Conservation (phyloP, 1,140 invertebrate genomes). For the Maniola jurtina region DNA sequence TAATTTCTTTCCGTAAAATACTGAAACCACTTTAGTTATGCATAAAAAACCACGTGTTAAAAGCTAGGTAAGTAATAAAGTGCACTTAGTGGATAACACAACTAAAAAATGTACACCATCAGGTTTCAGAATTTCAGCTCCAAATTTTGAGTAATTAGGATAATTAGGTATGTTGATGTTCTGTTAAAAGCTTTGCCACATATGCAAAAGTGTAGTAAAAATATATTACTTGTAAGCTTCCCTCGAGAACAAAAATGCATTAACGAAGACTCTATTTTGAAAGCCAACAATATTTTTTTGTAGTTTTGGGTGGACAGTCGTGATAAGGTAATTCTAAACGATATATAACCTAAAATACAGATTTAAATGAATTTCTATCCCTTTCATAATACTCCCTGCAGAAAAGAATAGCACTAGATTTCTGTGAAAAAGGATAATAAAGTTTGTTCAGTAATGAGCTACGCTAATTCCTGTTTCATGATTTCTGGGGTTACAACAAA, state of each 20-base stretch:
- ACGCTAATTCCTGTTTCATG: too few relatives aligned
- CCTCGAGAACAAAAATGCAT: neutral
- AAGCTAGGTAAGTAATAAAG: neutral
- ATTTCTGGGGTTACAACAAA: too few relatives aligned
- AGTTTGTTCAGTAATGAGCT: too few relatives aligned
- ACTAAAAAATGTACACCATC: neutral
- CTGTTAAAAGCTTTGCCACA: constrained; percentile 3
- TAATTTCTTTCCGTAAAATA: neutral
- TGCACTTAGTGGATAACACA: neutral
- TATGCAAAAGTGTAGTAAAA: neutral
- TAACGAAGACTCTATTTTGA: neutral
- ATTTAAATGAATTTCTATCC: too few relatives aligned
- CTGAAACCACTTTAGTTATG: neutral
- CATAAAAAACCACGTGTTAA: neutral
- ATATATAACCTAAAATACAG: too few relatives aligned
- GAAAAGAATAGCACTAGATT: too few relatives aligned
- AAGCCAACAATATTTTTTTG: neutral
- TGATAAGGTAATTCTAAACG: neutral
- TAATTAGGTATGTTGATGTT: constrained; percentile 9
- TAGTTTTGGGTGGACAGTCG: neutral
- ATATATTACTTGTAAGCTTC: neutral
- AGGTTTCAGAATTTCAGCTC: neutral
- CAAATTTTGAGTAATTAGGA: neutral
- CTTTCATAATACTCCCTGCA: too few relatives aligned
- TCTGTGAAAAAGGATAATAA: too few relatives aligned